Conservation (phyloP, 2,888 invertebrate genomes). For the Fabriciana adippe region DNA sequence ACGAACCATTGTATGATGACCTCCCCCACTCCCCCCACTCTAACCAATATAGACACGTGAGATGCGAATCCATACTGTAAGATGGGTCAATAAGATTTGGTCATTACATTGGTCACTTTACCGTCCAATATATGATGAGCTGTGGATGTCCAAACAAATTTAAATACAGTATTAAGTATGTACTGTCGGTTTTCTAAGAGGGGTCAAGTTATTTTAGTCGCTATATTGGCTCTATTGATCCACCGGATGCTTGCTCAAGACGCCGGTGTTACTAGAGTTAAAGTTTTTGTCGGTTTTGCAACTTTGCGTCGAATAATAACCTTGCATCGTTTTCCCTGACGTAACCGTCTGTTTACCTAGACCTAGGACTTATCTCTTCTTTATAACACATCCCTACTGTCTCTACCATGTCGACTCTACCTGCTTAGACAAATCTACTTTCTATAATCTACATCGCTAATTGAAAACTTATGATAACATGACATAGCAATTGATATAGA, state of each 20-base stretch:
- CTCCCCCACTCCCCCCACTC: constrained; percentile 45
- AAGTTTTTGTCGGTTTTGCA: constrained; percentile 46
- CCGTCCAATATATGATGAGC: constrained; percentile 31
- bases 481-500: too few relatives aligned
- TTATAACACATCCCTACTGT: too few relatives aligned
- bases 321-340: constrained; percentile 24
- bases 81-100: constrained; percentile 38
- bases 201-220: constrained; percentile 55
- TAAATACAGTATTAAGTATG: constrained; percentile 30
- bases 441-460: too few relatives aligned
- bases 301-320: constrained; percentile 33
- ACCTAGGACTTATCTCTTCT: background rate
- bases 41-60: constrained; percentile 26
- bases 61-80: constrained; percentile 25
- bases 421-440: too few relatives aligned
- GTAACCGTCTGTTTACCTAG: constrained; percentile 21
- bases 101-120: constrained; percentile 30
- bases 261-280: constrained; percentile 54
- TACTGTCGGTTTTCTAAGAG: constrained; percentile 43
- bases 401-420: too few relatives aligned
- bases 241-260: constrained; percentile 78
- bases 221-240: constrained; percentile 76
- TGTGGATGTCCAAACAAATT: constrained; percentile 41
- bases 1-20: constrained; percentile 53
- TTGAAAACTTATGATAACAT: too few relatives aligned